Conservation (phyloP, 2,113 vertebrate genomes). For the Pao palembangensis region DNA sequence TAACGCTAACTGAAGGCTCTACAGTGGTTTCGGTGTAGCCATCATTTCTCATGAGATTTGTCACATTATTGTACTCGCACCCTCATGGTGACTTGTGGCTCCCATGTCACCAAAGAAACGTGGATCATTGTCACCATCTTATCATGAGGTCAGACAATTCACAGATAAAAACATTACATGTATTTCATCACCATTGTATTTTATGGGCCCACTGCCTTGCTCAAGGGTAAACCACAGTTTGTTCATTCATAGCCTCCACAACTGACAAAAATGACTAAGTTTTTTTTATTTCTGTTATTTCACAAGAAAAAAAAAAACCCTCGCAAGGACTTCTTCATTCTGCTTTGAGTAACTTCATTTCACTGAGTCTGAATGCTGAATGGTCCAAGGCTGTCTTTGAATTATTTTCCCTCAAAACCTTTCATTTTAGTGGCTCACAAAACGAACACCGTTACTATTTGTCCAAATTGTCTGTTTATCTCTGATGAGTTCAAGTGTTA, state of each 20-base stretch:
- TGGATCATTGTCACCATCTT: constrained; percentile 9
- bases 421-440: not conserved
- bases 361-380: constrained; percentile 13
- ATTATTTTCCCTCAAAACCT: not conserved
- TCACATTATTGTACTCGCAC: constrained; percentile 9
- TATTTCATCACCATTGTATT: constrained; percentile 9
- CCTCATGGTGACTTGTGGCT: constrained; percentile 5
- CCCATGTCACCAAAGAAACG: constrained; percentile 16
- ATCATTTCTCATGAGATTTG: not conserved
- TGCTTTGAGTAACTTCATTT: constrained; percentile 21
- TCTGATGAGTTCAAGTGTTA: no score
- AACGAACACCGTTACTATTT: not conserved
- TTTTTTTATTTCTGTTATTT: not conserved
- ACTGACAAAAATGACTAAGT: not conserved
- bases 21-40: not conserved
- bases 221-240: constrained; percentile 18
- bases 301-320: constrained; percentile 16
- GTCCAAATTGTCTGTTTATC: no score
- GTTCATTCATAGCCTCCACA: constrained; percentile 4
- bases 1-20: not conserved
- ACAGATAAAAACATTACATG: constrained; percentile 19
- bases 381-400: constrained; percentile 19
- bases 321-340: constrained; percentile 18
- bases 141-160: constrained; percentile 22
- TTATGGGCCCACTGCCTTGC: constrained; percentile 34